phyloP scores from a whole-genome alignment of 2,797 vertebrate species.

The Phrynocephalus forsythii region DNA sequence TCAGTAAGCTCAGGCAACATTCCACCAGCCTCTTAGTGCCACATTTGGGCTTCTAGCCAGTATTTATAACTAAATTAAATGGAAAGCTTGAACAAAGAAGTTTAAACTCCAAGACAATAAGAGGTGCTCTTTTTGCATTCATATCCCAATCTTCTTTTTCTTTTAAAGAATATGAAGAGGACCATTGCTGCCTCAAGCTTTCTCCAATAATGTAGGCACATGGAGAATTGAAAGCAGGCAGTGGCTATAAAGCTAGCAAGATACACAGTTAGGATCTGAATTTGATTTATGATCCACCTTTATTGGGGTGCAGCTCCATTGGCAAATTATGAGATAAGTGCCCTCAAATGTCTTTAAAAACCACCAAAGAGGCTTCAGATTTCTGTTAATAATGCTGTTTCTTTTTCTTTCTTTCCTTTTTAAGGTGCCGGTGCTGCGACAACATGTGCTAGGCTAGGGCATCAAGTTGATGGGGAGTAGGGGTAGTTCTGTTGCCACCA shows the following conservation, averaged over 20 bases:
- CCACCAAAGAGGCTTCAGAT: no score
- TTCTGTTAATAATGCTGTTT: no score
- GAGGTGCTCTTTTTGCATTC: neutral
- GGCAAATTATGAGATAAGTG: no score
- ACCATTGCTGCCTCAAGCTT: neutral
- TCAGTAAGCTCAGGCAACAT: conserved; percentile 12
- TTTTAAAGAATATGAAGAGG: neutral
- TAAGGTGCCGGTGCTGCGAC: no score
- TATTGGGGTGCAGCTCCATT: neutral
- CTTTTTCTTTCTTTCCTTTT: no score
- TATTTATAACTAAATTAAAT: conserved; percentile 14
- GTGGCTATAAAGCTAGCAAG: neutral
- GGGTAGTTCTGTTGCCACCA: no score
- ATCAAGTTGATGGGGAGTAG: no score
- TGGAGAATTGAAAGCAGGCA: neutral
- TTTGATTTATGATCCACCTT: neutral
- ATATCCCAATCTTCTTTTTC: neutral
- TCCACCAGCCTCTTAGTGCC: neutral
- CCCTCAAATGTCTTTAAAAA: no score
- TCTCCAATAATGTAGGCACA: neutral
- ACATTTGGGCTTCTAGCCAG: neutral
- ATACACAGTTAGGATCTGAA: neutral
- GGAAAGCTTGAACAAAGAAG: neutral
- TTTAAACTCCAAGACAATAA: neutral
- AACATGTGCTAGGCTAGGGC: no score